Conservation (phyloP, 2,797 vertebrate species). For the Eremophila alpestris region DNA sequence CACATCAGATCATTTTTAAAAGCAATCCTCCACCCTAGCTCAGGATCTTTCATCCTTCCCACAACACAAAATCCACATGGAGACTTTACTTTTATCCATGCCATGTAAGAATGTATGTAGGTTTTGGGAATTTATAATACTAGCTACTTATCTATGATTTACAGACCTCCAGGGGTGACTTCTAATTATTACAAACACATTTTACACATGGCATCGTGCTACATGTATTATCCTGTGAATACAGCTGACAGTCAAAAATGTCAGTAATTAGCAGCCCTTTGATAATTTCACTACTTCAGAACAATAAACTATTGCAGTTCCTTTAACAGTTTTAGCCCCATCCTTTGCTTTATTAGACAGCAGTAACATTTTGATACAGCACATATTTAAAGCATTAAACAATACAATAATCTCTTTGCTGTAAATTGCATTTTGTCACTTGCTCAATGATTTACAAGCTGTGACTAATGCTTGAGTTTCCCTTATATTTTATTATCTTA, state of each 20-base stretch:
- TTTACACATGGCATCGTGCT: background rate
- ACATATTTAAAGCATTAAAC: constrained; percentile 8
- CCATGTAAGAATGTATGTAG: background rate
- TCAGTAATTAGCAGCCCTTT: background rate
- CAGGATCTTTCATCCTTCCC: background rate
- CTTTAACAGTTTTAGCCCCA: background rate
- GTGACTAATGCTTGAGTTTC: background rate
- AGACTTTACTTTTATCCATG: background rate
- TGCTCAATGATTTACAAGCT: background rate
- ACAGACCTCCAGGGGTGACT: background rate
- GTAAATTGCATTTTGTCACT: background rate
- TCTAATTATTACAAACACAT: background rate
- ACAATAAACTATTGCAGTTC: background rate
- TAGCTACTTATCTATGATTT: background rate
- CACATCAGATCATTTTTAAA: background rate
- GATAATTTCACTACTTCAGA: background rate
- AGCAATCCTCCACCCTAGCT: background rate
- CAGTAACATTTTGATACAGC: background rate
- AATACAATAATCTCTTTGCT: background rate
- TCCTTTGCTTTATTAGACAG: background rate
- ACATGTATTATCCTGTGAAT: background rate
- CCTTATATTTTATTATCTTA: background rate
- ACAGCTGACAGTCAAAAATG: background rate
- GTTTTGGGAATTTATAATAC: background rate
- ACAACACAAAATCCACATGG: background rate